Conservation (phyloP, 2,113 vertebrate genomes). For the Semicossyphus pulcher region DNA sequence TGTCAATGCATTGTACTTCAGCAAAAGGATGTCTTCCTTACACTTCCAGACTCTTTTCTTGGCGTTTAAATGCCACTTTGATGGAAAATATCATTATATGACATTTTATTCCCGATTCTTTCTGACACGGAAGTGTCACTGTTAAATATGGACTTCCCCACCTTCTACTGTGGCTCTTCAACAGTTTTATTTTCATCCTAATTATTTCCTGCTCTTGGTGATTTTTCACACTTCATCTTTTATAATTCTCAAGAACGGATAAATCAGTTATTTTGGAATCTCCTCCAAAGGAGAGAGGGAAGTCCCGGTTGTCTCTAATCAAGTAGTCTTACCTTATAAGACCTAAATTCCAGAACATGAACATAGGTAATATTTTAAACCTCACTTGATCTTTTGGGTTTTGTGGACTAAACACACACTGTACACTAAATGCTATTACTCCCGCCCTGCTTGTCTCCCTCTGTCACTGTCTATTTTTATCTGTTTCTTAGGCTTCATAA, state of each 20-base stretch:
- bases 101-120: slow-evolving; percentile 53
- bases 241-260: neutral
- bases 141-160: slow-evolving; percentile 34
- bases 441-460: neutral
- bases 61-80: slow-evolving; percentile 34
- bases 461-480: neutral
- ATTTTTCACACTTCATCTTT: slow-evolving; percentile 33
- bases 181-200: slow-evolving; percentile 31
- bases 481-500: neutral
- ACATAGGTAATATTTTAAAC: neutral
- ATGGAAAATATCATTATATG: slow-evolving; percentile 45
- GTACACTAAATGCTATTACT: neutral
- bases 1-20: neutral
- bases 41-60: neutral
- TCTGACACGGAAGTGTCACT: slow-evolving; percentile 19
- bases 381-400: neutral
- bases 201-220: neutral
- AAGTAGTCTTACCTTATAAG: neutral
- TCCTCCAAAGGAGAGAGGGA: neutral
- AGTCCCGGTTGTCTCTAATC: neutral
- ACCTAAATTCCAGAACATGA: neutral
- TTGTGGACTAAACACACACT: neutral
- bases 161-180: slow-evolving; percentile 4
- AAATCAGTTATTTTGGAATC: slow-evolving; percentile 6
- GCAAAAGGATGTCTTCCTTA: neutral